Evolutionary conservation across 2,797 vertebrate species (phyloP).

Genomic region (Pampus argenteus): DNA sequence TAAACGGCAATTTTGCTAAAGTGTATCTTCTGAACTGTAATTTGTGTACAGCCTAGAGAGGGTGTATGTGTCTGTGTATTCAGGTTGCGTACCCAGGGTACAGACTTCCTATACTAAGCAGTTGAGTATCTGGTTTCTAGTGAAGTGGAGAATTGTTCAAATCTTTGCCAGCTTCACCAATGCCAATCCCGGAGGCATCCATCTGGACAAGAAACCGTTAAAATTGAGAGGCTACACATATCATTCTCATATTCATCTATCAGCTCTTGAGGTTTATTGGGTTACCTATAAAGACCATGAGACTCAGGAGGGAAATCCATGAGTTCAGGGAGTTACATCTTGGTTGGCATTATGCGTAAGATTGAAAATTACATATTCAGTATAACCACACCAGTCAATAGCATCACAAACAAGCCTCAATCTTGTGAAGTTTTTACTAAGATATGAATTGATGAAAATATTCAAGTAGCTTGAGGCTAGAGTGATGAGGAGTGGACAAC

Average conservation of each 20-base stretch:
- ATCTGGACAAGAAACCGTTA: conserved; percentile 38
- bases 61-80: conserved; percentile 1
- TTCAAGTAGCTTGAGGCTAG: conserved; percentile 3
- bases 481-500: neutral
- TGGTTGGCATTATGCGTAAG: conserved; percentile 5
- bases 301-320: neutral
- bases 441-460: conserved; percentile 4
- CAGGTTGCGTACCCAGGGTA: neutral
- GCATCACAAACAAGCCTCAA: neutral
- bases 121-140: conserved; percentile 2
- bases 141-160: neutral
- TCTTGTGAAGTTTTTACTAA: conserved; percentile 4
- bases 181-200: conserved; percentile 14
- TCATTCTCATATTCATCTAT: conserved; percentile 29
- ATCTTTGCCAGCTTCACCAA: conserved; percentile 21
- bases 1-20: conserved; percentile 5
- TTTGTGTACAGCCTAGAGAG: conserved; percentile 1
- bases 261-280: conserved; percentile 32
- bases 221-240: conserved; percentile 23
- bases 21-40: neutral
- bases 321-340: conserved; percentile 1
- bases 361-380: conserved; percentile 7
- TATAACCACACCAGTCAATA: conserved; percentile 8
- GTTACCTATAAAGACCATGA: conserved; percentile 26
- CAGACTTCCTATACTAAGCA: conserved; percentile 6